Evolutionary conservation across 1,140 invertebrate species (phyloP), one percentile per base, ranked within the genome.

Genomic region (Asbolus verrucosus): DNA sequence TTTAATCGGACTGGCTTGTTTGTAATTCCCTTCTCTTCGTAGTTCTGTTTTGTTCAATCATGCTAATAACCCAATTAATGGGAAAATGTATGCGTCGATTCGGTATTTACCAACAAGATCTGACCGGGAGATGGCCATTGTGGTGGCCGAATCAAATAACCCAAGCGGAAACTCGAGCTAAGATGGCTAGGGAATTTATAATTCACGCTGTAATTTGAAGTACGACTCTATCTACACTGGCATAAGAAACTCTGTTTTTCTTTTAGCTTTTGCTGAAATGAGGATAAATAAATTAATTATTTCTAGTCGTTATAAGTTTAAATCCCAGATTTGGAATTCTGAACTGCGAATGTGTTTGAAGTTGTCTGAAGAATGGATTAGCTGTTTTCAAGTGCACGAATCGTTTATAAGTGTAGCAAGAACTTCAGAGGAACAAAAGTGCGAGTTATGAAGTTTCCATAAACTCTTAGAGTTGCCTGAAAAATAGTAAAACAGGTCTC

Each of bases 41-140:
- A 16, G 61, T 65, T 63, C 38, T 70, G 41, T 70, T 70, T 63
- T 70, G 68, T 50, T 46, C 68, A 70, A 70, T 70, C 68, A 70
- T 65, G 68, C 61, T 70, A 70, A 70, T 70, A 70, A 63, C 39
- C 66, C 66, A 36, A 54, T 68, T 68, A 68, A 68, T 61, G 66
- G 50, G 31, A 60, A 68, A 68, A 33, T 61, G 66, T 66, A 54
- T 54, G 46, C 21, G 46, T 54, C 46, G 4, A 54, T 16, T 54
- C 3, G 46, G 21, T 27, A 54, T 54, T 54, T 54, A 54, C 46
- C 9, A 21, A 54, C 46, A n/a, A 54, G 46, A 54, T 54, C 46
- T 54, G 27, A 18, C n/a, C 11, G 21, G 46, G 27, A 54, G 46
- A 27, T 11, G 5, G 21, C 11, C 14, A 54, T 54, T 54, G 46